Conservation (phyloP, 1,140 invertebrate genomes). For the Oryzaephilus surinamensis region DNA sequence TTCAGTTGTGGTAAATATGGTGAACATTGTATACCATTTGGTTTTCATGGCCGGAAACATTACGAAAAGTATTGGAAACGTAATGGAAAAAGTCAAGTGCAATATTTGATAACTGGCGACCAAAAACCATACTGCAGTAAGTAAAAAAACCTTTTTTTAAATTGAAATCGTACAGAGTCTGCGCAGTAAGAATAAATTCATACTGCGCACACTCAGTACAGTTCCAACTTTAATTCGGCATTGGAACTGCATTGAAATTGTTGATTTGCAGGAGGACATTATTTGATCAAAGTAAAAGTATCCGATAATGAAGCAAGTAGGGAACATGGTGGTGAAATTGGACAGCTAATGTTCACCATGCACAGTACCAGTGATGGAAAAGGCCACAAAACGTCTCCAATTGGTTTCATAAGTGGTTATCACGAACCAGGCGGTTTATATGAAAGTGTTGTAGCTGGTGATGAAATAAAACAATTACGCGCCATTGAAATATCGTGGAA, state of each 20-base stretch:
- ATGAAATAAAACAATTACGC: conserved; percentile 50
- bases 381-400: conserved; percentile 23
- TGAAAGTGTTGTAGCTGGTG: conserved; percentile 54
- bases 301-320: conserved; percentile 60
- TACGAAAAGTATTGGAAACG: conserved; percentile 32
- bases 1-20: conserved; percentile 53
- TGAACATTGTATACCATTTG: conserved; percentile 58
- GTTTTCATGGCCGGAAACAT: conserved; percentile 47
- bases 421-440: conserved; percentile 64
- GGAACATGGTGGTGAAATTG: conserved; percentile 66
- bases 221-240: too few species aligned
- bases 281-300: conserved; percentile 59
- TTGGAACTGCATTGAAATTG: too few species aligned
- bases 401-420: conserved; percentile 34
- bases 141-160: conserved; percentile 32
- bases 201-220: too few species aligned
- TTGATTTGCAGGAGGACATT: conserved; percentile 54
- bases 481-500: conserved; percentile 63
- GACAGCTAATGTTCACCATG: conserved; percentile 54
- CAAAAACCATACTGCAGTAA: conserved; percentile 65
- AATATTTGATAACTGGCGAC: conserved; percentile 60
- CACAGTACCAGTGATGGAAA: conserved; percentile 42
- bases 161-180: too few species aligned
- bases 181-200: too few species aligned
- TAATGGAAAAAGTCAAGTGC: conserved; percentile 45